Percentiles rank a stretch among this genome's conserved stretches.
Conservation (phyloP, 2,888 invertebrate species). For the Platycnemis pennipes region DNA sequence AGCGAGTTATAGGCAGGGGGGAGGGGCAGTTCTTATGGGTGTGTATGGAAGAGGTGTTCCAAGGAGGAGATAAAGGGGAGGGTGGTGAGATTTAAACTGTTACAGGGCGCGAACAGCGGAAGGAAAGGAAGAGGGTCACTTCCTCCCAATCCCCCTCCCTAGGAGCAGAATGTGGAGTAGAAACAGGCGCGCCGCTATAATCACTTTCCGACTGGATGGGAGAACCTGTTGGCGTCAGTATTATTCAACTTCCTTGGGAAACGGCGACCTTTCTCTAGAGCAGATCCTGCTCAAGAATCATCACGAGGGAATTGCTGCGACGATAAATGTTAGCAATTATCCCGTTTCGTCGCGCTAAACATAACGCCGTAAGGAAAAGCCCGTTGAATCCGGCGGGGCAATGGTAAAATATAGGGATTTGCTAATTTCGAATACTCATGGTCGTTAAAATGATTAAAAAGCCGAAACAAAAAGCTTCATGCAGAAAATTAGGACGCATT, state of each 20-base stretch:
- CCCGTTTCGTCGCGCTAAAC: background rate
- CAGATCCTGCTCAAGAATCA: background rate
- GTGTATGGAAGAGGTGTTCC: too few relatives aligned
- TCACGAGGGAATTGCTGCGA: background rate
- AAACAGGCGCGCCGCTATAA: background rate
- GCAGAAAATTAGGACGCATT: too few relatives aligned
- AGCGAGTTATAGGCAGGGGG: background rate
- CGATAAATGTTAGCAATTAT: background rate
- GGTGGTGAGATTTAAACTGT: too few relatives aligned
- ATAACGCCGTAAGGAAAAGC: too few relatives aligned
- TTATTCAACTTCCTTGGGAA: background rate
- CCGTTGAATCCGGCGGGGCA: too few relatives aligned
- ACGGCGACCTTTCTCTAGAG: background rate
- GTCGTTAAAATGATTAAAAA: too few relatives aligned
- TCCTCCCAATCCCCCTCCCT: background rate
- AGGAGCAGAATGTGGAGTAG: background rate
- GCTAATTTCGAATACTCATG: too few relatives aligned
- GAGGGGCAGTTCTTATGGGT: background rate
- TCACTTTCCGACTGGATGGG: background rate
- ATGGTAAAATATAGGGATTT: too few relatives aligned
- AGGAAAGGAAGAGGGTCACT: background rate
- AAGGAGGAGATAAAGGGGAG: too few relatives aligned
- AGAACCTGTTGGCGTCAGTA: slow-evolving; percentile 7
- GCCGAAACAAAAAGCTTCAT: too few relatives aligned
- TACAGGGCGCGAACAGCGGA: too few relatives aligned